Evolutionary conservation across 2,888 invertebrate species (phyloP).

Genomic region (Meliscaeva auricollis): DNA sequence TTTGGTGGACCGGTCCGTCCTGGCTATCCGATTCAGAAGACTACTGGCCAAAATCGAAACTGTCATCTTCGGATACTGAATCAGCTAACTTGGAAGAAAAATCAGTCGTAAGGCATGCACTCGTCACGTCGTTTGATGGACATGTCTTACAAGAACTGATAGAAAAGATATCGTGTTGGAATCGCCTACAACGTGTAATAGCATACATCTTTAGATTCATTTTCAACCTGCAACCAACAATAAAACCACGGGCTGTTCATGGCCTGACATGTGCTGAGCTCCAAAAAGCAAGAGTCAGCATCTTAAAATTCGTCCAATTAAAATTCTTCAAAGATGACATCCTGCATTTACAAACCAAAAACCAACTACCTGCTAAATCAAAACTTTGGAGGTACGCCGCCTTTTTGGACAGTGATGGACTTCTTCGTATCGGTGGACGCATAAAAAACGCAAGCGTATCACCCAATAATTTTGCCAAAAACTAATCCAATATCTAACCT

Average conservation of each 20-base stretch:
- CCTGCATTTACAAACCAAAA: background rate
- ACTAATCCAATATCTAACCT: too few species aligned
- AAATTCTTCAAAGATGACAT: conserved; percentile 13
- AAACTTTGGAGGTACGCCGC: conserved; percentile 3
- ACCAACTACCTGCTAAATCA: conserved; percentile 25
- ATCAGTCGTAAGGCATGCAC: background rate
- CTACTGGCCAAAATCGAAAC: background rate
- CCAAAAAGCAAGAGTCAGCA: background rate
- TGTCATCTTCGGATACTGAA: too few species aligned
- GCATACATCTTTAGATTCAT: too few species aligned
- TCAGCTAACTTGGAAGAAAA: too few species aligned
- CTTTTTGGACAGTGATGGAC: conserved; percentile 33
- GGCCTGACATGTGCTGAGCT: background rate
- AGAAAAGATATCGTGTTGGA: conserved; percentile 29
- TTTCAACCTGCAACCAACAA: background rate
- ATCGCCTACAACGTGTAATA: conserved; percentile 1
- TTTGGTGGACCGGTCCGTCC: conserved; percentile 73
- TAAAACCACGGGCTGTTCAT: background rate
- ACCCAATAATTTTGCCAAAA: too few species aligned
- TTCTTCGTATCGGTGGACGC: conserved; percentile 23
- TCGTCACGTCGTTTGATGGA: background rate
- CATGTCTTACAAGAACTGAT: conserved; percentile 3
- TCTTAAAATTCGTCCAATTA: conserved; percentile 7
- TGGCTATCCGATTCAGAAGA: background rate
- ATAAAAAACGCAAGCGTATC: too few species aligned